A percentile compares a stretch with the other conserved stretches of the same genome.
Evolutionary conservation across 2,888 invertebrate genomes (phyloP).

Genomic region (Serrognathus titanus): DNA sequence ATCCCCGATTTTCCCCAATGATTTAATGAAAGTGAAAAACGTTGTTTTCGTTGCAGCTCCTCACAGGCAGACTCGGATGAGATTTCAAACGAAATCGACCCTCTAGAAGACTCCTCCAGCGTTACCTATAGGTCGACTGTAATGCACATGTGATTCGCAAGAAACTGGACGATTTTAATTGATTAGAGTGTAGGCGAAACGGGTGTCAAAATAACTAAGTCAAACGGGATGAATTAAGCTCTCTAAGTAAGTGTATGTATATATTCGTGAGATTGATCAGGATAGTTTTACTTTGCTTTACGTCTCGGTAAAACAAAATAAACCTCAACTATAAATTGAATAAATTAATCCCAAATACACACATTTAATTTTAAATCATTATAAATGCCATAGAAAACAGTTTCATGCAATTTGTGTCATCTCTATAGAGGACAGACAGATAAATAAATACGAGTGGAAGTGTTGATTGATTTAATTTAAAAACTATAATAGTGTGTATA

Average conservation of each 20-base stretch:
- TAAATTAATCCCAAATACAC: no score
- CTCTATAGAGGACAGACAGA: no score
- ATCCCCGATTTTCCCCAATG: conserved; percentile 8
- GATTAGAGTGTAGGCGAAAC: conserved; percentile 3
- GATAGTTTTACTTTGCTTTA: neutral
- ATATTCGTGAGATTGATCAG: neutral
- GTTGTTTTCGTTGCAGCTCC: neutral
- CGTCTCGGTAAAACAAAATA: no score
- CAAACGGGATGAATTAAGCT: conserved; percentile 1
- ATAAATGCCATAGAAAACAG: no score
- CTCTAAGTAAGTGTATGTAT: neutral
- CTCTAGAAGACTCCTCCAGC: conserved; percentile 21
- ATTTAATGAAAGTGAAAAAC: neutral
- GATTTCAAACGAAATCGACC: conserved; percentile 15
- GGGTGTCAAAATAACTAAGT: conserved; percentile 17
- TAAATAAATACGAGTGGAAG: no score
- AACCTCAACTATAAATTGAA: no score
- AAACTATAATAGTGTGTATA: neutral
- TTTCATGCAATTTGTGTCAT: no score
- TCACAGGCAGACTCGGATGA: conserved; percentile 27
- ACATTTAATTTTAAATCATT: no score
- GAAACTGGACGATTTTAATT: neutral
- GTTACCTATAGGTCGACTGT: conserved; percentile 38
- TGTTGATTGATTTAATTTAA: neutral
- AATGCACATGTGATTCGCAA: conserved; percentile 9